phyloP scores from a whole-genome alignment of 2,888 invertebrate species.

The Melolontha melolontha region DNA sequence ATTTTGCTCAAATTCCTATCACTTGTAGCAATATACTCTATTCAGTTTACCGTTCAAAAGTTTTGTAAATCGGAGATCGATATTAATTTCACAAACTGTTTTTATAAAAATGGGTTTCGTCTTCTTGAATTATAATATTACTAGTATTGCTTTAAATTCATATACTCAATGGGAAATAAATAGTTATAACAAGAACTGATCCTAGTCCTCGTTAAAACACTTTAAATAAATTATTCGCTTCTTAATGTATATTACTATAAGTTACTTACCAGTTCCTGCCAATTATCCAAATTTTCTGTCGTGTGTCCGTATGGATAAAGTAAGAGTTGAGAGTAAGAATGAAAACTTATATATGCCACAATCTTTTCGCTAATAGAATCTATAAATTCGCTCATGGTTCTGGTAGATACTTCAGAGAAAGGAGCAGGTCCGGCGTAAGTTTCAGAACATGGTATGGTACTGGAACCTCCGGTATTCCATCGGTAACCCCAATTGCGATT shows the following conservation, averaged over 20 bases:
- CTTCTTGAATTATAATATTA: too few species aligned
- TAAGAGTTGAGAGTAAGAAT: slow-evolving; percentile 79
- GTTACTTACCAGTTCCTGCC: slow-evolving; percentile 69
- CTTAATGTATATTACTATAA: not conserved
- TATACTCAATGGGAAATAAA: too few species aligned
- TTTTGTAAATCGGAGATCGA: too few species aligned
- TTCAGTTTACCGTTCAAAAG: too few species aligned
- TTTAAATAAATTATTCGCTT: not conserved
- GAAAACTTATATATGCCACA: slow-evolving; percentile 75
- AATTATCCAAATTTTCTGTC: slow-evolving; percentile 69
- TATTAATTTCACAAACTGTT: too few species aligned
- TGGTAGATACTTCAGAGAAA: slow-evolving; percentile 79
- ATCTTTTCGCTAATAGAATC: slow-evolving; percentile 55
- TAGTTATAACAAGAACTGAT: not conserved
- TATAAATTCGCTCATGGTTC: slow-evolving; percentile 69
- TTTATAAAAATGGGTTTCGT: too few species aligned
- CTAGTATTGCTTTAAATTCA: too few species aligned
- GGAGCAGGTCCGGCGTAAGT: slow-evolving; percentile 75
- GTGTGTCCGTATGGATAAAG: slow-evolving; percentile 80
- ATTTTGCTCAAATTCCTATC: too few species aligned
- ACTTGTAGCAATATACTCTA: too few species aligned
- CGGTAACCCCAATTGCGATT: slow-evolving; percentile 83
- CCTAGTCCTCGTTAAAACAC: too few species aligned
- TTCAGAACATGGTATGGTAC: slow-evolving; percentile 70
- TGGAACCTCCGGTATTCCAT: slow-evolving; percentile 73